Base-by-base conservation (phyloP, 2,797 vertebrate species). In the Sciaenops ocellatus region DNA sequence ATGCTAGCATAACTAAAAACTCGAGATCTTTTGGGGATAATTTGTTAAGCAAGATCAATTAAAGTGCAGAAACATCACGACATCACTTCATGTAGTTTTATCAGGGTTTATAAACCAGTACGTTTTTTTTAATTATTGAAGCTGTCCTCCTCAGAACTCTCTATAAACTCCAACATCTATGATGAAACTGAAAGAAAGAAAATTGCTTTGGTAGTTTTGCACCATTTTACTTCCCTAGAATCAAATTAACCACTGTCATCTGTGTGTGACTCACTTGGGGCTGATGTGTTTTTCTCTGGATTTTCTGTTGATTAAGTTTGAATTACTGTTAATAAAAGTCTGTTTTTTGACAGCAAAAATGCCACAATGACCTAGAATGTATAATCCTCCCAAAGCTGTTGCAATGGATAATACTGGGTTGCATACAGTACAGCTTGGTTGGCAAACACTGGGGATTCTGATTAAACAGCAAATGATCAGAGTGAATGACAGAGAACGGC, bases 401-500 rank as follows among this genome's bases (percentile, higher is more conserved):
- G 76, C 42, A 67, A 47, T 57, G 38, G 55, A 70, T 52, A 60
- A 69, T 28, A 20, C 44, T 54, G 13, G 16, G 18, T 38, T 52
- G 42, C 17, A 69, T 61, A 52, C 44, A 73, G 11, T 50, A 41
- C 34, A 52, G 68, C 6, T 46, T 42, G 11, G 59, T 51, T 44
- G n/a, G 41, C 56, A 81, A 54, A 78, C 61, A 51, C 47, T 65
- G 41, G 3, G 41, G 51, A 26, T 60, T 80, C 30, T 83, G 80
- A 81, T 87, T 72, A 75, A 80, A 80, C 50, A 73, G 67, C 55
- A 77, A 66, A 79, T 75, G 62, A 83, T 70, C 16, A 76, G 64
- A 73, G 69, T 85, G 47, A 77, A 84, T 62, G 76, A 62, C 73
- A 79, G 34, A 38, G 34, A 38, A 48, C 38, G 24, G 41, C 70